phyloP scores from a whole-genome alignment of 2,797 vertebrate species.

The Neomorphus geoffroyi region DNA sequence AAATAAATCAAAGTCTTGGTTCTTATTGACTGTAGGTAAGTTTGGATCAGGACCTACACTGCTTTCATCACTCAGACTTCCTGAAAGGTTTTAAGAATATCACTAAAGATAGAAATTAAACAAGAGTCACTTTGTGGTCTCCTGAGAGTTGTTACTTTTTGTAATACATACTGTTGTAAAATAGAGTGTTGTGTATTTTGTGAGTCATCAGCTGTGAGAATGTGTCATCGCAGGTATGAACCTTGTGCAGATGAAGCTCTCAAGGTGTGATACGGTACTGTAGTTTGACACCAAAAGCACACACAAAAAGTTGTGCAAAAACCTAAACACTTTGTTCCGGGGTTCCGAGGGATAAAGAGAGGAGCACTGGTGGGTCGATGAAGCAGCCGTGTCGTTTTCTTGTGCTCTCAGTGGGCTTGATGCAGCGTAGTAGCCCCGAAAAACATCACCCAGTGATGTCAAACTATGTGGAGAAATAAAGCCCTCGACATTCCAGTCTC shows the following conservation, averaged over 20 bases:
- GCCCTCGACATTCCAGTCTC: neutral
- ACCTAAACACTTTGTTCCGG: neutral
- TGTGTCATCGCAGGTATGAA: neutral
- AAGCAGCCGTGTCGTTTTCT: neutral
- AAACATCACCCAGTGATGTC: neutral
- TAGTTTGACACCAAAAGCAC: neutral
- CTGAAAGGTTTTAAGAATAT: neutral
- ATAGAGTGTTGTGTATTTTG: neutral
- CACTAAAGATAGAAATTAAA: neutral
- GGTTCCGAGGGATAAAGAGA: neutral
- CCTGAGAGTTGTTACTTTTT: neutral
- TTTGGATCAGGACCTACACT: neutral
- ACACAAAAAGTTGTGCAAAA: neutral
- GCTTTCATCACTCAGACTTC: neutral
- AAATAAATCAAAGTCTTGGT: conserved; percentile 28
- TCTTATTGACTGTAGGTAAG: conserved; percentile 18
- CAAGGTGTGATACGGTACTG: neutral
- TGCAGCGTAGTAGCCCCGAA: neutral
- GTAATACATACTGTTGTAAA: too few relatives aligned
- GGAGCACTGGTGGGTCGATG: neutral
- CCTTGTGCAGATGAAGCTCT: neutral
- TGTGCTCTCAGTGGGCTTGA: neutral
- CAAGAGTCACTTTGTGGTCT: neutral
- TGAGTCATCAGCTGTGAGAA: neutral
- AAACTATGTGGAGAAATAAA: neutral